Base-by-base conservation (phyloP, 2,797 vertebrate species). In the Rallus crepitans region DNA sequence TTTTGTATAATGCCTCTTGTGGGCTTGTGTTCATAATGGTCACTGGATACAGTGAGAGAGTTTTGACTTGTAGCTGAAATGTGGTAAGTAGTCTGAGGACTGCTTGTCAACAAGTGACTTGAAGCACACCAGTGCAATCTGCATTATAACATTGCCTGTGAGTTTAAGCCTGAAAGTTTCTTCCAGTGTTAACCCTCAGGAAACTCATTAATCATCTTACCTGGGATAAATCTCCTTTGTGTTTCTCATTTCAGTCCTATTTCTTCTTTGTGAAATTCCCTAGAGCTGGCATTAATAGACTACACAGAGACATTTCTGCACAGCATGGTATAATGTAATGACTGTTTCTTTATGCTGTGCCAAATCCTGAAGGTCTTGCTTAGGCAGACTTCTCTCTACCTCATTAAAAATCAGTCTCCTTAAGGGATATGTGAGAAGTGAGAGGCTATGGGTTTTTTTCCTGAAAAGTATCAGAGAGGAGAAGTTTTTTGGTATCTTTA, bases 221-320 rank as follows among this genome's bases (percentile, higher is more conserved):
- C 15, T 93, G 48, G 33, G 56, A 76, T 77, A 89, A 88, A 82
- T 84, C 24, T 84, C 27, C 53, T 86, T 71, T 71, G 30, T 70
- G 47, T 84, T 93, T 90, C 75, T 85, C 31, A 70, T 85, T 94
- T 71, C 60, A 90, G 45, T 81, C 31, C 31, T 70, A 1, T 75
- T 86, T 93, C n/a, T 75, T 78, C 61, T 77, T 79, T 87, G 45
- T 28, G 16, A 93, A 93, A 66, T 87, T 90, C 86, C 57, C 37
- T 92, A 79, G 31, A 87, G 45, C 33, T 94, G 52, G 39, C 31
- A 55, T 73, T 90, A 87, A 55, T 42, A n/a, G 28, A 30, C 4
- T 76, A 45, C 18, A 50, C 28, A 80, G 56, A 83, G 40, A 75
- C 24, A 65, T 79, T 83, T 88, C 87, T 92, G 42, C 73, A 39